Base-by-base conservation (phyloP, 2,113 vertebrate genomes). In the Thalassarche chlororhynchos region DNA sequence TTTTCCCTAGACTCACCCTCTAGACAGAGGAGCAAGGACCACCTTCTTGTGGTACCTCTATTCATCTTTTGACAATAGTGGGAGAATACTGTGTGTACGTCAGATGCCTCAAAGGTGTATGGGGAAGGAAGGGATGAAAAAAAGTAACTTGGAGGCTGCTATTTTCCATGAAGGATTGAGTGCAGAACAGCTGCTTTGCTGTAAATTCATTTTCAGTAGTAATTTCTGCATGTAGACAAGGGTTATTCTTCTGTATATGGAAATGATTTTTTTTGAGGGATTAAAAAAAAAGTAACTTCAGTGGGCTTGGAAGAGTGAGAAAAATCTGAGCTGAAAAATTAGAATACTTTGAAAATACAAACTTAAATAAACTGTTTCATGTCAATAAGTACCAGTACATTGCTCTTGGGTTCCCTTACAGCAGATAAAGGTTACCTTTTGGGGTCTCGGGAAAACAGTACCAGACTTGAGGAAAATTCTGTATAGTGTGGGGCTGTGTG, bases 1-100 rank as follows among this genome's bases (percentile, higher is more conserved):
- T 14, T 24, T 28, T 25, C 26, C 69, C 24, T 2, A 3, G 51
- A 2, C 13, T 68, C 5, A 0, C 26, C 4, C 32, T 31, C 40
- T 14, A 2, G 38, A 6, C 54, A 49, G 74, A 29, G 71, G 26
- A 66, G 21, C 66, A 15, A 14, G 42, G n/a, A 14, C 9, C 23
- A 2, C 20, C 10, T 24, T 20, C 38, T 66, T 52, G 10, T n/a
- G 42, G 9, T 14, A 5, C 28, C 42, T 57, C 18, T 18, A 1
- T 18, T 36, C 25, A 4, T 14, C 49, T 72, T 51, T 18, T 14
- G 52, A 8, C 47, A 31, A 1, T 0, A 20, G 16, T 20, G 55
- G 40, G 42, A 71, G 34, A 51, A 3, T 5, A 12, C 16, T 28
- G 6, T 5, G 26, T 24, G 9, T n/a, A 4, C 24, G 51, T 9